Evolutionary conservation across 2,113 vertebrate species (phyloP).

Genomic region (Hiodon alosoides): DNA sequence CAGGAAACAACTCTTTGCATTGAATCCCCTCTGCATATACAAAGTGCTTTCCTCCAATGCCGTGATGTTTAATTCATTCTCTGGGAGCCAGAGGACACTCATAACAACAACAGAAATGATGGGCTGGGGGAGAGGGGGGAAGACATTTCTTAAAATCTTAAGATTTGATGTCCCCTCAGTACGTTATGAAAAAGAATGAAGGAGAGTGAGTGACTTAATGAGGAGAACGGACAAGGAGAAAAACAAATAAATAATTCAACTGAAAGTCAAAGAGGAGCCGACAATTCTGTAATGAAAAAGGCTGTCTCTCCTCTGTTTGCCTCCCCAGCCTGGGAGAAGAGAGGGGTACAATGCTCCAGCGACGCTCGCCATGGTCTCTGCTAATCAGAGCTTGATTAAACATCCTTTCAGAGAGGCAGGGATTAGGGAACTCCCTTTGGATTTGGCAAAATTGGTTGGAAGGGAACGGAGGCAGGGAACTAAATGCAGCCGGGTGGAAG

Average conservation of each 20-base stretch:
- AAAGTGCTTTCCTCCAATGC: conserved; percentile 27
- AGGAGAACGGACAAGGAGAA: conserved; percentile 23
- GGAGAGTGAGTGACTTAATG: conserved; percentile 34
- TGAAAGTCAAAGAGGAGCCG: conserved; percentile 39
- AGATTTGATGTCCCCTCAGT: conserved; percentile 32
- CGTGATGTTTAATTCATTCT: conserved; percentile 40
- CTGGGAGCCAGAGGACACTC: conserved; percentile 33
- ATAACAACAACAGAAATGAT: conserved; percentile 21
- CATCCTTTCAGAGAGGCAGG: conserved; percentile 43
- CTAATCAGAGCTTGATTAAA: conserved; percentile 48
- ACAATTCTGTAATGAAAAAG: conserved; percentile 33
- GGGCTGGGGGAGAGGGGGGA: not conserved
- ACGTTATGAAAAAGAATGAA: conserved; percentile 27
- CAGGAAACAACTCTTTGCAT: conserved; percentile 31
- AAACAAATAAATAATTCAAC: conserved; percentile 43
- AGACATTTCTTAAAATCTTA: conserved; percentile 9
- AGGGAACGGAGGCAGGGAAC: conserved; percentile 23
- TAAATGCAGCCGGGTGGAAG: not conserved
- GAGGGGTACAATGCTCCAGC: conserved; percentile 25
- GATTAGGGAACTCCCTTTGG: conserved; percentile 48
- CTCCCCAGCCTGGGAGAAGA: conserved; percentile 30
- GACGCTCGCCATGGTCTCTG: conserved; percentile 36
- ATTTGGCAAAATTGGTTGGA: conserved; percentile 30
- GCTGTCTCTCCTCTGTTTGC: conserved; percentile 37
- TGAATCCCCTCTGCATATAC: conserved; percentile 37